Evolutionary conservation across 2,797 vertebrate genomes (phyloP), one percentile per base, ranked within the genome.

Genomic region (Argentina silus): DNA sequence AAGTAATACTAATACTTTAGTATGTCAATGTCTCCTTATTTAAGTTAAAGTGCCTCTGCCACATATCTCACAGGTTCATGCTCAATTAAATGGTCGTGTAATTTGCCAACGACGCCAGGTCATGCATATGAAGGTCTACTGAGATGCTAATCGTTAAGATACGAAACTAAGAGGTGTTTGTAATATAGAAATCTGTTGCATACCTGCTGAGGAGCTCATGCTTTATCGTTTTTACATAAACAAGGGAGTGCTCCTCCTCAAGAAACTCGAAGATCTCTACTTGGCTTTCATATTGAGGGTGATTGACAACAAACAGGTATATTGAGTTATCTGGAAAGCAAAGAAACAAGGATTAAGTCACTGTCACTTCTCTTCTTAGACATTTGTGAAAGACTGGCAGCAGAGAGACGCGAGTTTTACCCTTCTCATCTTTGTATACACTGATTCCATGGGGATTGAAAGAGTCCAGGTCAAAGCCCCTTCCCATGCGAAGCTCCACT

Each of bases 371-470:
- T 7, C 66, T 51, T 15, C 7, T 36, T 3, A 15, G 19, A 36
- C 11, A 42, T 23, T 10, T 27, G 50, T 17, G 27, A 44, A 17
- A 67, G 9, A 42, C n/a, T n/a, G n/a, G n/a, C n/a, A n/a, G 4
- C 0, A 27, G 2, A n/a, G 11, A 2, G 14, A 6, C 14, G 15
- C 56, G 12, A 15, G 14, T 6, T 23, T 82, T 85, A 97, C 96
- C 95, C 81, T 57, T 80, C 15, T 89, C 82, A 73, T 95, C 94
- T 1, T 83, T 68, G 57, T 92, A 97, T 0, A 90, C 86, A 81
- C 95, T 97, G 79, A 98, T 94, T 72, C 96, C 96, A 27, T 97
- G 96, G 69, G 96, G 96, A 79, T 92, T 96, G 86, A 98, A 96
- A 0, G 92, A 93, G 0, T 94, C 87, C 59, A 93, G 56, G 72